Percentiles rank a stretch among this genome's conserved stretches.
Evolutionary conservation across 2,888 invertebrate species (phyloP).

Genomic region (Callosobruchus maculatus): DNA sequence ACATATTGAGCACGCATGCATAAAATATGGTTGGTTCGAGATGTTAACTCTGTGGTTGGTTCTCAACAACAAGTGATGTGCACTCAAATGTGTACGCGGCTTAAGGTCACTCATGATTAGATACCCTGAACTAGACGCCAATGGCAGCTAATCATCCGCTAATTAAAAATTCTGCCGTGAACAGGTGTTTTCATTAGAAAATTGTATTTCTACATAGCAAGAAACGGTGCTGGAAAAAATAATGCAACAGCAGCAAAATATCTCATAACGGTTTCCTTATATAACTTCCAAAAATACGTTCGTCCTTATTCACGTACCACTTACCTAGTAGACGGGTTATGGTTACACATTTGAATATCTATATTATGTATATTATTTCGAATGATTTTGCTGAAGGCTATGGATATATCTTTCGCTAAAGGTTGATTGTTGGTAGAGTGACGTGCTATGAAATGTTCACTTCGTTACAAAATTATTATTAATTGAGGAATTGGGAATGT

Average conservation of each 20-base stretch:
- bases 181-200: neutral
- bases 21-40: too few species aligned
- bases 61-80: too few species aligned
- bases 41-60: too few species aligned
- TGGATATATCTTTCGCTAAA: neutral
- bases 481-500: too few species aligned
- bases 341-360: neutral
- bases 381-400: neutral
- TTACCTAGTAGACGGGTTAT: neutral
- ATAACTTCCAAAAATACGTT: neutral
- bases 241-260: neutral
- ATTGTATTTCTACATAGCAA: neutral
- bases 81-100: too few species aligned
- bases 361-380: neutral
- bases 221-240: neutral
- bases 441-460: neutral
- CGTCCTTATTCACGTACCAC: neutral
- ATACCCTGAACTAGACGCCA: neutral
- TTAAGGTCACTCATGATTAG: too few species aligned
- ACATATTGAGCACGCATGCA: too few species aligned
- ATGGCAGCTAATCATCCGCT: neutral
- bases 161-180: neutral
- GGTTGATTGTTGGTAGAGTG: neutral
- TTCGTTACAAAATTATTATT: too few species aligned
- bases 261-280: neutral